phyloP scores from a whole-genome alignment of 92 coral and sea anemone species.

The Epizoanthus scotinus region DNA sequence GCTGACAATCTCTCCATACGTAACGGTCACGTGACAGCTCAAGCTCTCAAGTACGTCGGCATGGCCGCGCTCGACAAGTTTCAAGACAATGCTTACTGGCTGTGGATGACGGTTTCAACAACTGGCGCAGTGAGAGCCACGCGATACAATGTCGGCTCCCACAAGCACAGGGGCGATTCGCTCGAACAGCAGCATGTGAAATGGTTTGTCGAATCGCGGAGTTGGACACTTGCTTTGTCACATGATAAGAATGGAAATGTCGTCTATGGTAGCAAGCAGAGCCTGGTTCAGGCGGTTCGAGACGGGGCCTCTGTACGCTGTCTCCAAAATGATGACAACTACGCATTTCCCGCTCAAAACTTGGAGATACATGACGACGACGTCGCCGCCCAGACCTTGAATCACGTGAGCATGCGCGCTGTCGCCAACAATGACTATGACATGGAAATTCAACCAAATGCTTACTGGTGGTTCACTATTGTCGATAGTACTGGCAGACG shows the following conservation, averaged over 20 bases:
- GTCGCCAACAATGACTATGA: constrained; percentile 17
- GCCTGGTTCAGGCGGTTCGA: constrained; percentile 31
- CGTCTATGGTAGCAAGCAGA: constrained; percentile 17
- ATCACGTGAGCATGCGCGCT: constrained; percentile 44
- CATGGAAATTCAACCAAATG: constrained; percentile 37
- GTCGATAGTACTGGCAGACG: constrained; percentile 43
- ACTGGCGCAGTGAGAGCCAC: constrained; percentile 51
- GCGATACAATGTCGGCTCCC: constrained; percentile 45
- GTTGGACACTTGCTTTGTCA: constrained; percentile 33
- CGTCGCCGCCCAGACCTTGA: constrained; percentile 45
- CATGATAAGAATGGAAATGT: constrained; percentile 35
- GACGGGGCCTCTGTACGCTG: constrained; percentile 40
- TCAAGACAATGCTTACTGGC: constrained; percentile 49
- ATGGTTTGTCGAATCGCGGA: constrained; percentile 39
- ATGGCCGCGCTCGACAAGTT: constrained; percentile 29
- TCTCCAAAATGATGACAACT: constrained; percentile 23
- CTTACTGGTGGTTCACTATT: constrained; percentile 46
- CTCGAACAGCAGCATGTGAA: constrained; percentile 16
- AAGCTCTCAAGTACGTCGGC: constrained; percentile 42
- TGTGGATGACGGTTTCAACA: constrained; percentile 50
- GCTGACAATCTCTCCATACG: constrained; percentile 49
- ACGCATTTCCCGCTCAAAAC: constrained; percentile 41
- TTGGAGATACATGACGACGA: constrained; percentile 28
- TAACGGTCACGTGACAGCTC: constrained; percentile 54
- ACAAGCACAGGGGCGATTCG: constrained; percentile 43